Evolutionary conservation across 2,797 vertebrate species (phyloP).

Genomic region (Centropyge bicolor): DNA sequence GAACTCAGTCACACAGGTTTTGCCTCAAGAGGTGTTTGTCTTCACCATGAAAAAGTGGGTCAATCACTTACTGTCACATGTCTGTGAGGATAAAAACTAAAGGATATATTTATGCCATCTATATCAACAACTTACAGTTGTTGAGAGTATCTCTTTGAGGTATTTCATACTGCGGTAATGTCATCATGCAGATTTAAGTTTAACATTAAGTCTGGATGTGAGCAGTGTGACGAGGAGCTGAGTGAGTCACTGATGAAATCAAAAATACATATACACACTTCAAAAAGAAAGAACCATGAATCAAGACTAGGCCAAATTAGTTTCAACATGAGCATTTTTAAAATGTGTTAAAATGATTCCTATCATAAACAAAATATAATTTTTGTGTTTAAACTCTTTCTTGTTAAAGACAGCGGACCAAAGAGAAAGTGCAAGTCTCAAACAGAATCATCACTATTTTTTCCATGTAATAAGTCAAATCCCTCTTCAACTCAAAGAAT

Average conservation of each 20-base stretch:
- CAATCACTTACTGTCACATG: background rate
- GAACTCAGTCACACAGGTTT: background rate
- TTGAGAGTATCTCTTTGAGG: background rate
- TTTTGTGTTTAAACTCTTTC: background rate
- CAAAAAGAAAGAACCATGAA: background rate
- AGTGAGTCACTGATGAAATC: background rate
- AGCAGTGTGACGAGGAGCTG: background rate
- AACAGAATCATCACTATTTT: background rate
- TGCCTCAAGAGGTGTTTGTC: background rate
- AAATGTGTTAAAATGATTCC: too few species aligned
- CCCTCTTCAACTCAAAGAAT: background rate
- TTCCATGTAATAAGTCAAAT: background rate
- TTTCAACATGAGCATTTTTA: background rate
- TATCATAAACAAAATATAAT: background rate
- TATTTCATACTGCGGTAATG: background rate
- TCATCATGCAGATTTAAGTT: constrained; percentile 40
- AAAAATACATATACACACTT: background rate
- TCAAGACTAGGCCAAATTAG: too few species aligned
- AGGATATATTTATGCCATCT: background rate
- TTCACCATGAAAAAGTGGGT: background rate
- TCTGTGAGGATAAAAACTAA: background rate
- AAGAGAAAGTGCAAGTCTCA: background rate
- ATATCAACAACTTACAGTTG: too few species aligned
- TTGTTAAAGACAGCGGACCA: background rate
- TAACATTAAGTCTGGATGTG: background rate